These are phyloP conservation scores for Alosa alosa DNA, from an alignment of 2,113 vertebrate species.

Conservation along the genomic window DNA sequence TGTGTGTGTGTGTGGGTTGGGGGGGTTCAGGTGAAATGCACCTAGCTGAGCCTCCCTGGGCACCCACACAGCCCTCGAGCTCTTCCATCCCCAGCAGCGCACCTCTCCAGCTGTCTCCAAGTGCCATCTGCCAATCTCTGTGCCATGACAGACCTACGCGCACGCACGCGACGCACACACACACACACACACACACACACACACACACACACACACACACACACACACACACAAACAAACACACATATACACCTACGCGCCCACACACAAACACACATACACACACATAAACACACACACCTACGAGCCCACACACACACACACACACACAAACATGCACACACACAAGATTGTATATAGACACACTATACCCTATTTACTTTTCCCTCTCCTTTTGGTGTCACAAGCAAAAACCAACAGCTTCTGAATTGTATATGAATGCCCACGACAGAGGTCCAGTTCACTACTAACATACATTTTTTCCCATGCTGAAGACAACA, in stretches of 20 bases:
- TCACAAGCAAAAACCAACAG: constrained; percentile 16
- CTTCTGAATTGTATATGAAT: not conserved
- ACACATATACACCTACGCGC: constrained; percentile 21
- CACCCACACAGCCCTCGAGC: constrained; percentile 34
- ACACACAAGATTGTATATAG: constrained; percentile 9
- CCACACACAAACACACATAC: not conserved
- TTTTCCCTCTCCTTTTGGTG: not conserved
- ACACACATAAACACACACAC: constrained; percentile 22
- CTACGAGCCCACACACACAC: constrained; percentile 17
- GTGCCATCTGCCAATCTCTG: constrained; percentile 42
- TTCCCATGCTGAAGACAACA: not conserved
- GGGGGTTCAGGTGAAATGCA: constrained; percentile 10
- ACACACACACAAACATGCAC: not conserved
- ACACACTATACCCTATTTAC: not conserved
- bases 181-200: constrained; percentile 19
- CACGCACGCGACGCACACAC: constrained; percentile 26
- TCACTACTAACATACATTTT: not conserved
- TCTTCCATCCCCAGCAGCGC: constrained; percentile 30
- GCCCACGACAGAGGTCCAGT: not conserved
- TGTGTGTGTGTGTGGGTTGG: not conserved
- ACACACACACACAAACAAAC: constrained; percentile 16
- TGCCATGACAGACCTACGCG: constrained; percentile 20
- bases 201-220: constrained; percentile 1
- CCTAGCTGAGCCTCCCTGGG: constrained; percentile 24
- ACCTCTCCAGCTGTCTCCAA: not conserved